Percentiles rank a stretch among this genome's conserved stretches.
These are phyloP conservation scores for Oreochromis spilurus DNA, from an alignment of 2,113 vertebrate species.

Conservation along the genomic window DNA sequence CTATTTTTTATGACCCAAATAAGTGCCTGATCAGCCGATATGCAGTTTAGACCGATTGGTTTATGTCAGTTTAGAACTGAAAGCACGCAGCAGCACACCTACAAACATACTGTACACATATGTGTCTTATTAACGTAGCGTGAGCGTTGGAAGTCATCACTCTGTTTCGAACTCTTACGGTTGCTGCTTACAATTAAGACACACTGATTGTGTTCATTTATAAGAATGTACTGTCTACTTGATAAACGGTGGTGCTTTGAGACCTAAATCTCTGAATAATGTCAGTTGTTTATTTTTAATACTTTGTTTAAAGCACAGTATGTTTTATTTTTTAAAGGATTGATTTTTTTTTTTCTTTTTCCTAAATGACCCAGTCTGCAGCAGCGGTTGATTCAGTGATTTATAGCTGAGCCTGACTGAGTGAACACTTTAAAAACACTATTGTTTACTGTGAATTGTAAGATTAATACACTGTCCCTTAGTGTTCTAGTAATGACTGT, in stretches of 20 bases:
- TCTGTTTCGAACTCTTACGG: background rate
- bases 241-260: background rate
- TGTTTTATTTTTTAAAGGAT: background rate
- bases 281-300: background rate
- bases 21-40: constrained; percentile 66
- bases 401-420: background rate
- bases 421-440: background rate
- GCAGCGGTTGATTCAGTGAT: background rate
- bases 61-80: constrained; percentile 20
- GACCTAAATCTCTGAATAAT: background rate
- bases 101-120: background rate
- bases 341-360: background rate
- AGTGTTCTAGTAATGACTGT: background rate
- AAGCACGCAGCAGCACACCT: background rate
- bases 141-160: background rate
- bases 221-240: constrained; percentile 15
- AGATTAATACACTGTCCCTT: background rate
- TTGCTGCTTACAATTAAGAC: background rate
- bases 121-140: constrained; percentile 13
- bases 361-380: background rate
- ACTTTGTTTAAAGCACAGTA: background rate
- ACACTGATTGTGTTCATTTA: constrained; percentile 29
- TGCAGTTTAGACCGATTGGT: constrained; percentile 51
- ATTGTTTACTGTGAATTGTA: background rate
- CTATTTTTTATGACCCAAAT: constrained; percentile 8